A percentile compares a stretch with the other conserved stretches of the same genome.
phyloP scores from a whole-genome alignment of 2,888 invertebrate species.

The Pollenia labialis region DNA sequence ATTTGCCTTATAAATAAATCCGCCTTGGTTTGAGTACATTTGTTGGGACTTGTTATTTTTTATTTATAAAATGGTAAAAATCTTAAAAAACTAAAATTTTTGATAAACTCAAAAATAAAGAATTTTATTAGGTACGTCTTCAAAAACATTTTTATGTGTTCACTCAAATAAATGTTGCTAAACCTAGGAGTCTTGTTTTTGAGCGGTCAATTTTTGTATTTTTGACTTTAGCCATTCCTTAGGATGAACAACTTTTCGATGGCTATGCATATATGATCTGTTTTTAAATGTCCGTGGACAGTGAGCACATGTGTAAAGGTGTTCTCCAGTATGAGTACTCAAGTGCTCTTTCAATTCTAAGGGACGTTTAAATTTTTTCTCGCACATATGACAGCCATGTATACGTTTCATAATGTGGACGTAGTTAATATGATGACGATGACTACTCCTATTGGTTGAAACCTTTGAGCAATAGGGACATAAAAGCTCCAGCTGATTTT shows the following conservation, averaged over 20 bases:
- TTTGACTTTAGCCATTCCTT: conserved; percentile 77
- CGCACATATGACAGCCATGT: conserved; percentile 81
- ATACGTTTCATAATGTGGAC: conserved; percentile 79
- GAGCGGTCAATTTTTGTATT: no score
- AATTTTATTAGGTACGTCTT: no score
- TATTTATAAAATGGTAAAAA: no score
- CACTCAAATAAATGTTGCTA: no score
- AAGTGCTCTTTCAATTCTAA: conserved; percentile 63
- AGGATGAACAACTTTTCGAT: conserved; percentile 81
- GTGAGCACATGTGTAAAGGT: conserved; percentile 66
- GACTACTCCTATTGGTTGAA: conserved; percentile 79
- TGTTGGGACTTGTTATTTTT: no score
- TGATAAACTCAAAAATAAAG: no score
- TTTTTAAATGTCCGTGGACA: conserved; percentile 67
- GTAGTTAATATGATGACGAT: conserved; percentile 80
- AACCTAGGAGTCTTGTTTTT: no score
- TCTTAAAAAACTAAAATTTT: no score
- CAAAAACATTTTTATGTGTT: no score
- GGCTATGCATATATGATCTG: conserved; percentile 74
- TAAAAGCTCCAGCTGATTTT: conserved; percentile 78
- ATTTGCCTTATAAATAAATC: no score
- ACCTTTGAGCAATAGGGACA: conserved; percentile 80
- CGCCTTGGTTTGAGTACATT: no score
- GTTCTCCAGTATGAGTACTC: conserved; percentile 66
- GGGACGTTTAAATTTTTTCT: conserved; percentile 81